Conservation (phyloP, 2,113 vertebrate species). For the Fulica atra region DNA sequence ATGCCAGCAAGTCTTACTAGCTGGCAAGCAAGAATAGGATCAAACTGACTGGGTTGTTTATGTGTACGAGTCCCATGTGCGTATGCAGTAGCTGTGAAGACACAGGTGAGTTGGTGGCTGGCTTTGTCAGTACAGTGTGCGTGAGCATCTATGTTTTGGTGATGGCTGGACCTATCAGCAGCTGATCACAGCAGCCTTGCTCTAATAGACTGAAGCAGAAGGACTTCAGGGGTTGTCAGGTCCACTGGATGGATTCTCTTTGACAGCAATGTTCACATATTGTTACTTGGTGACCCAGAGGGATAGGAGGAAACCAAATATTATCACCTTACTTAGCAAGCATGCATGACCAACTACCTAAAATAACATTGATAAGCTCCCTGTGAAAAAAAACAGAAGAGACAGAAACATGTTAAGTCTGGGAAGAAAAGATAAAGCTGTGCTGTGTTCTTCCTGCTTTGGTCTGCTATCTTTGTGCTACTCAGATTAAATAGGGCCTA, state of each 20-base stretch:
- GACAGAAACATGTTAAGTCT: neutral
- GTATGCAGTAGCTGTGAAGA: neutral
- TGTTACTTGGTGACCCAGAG: neutral
- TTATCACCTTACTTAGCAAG: neutral
- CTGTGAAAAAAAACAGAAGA: neutral
- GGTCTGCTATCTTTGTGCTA: neutral
- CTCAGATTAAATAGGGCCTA: neutral
- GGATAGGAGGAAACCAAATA: neutral
- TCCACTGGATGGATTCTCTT: neutral
- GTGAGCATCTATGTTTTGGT: neutral
- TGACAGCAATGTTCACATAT: neutral
- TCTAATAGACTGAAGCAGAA: neutral
- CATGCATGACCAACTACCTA: neutral
- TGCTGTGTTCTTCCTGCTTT: neutral
- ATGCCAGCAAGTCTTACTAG: neutral
- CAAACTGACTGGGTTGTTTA: neutral
- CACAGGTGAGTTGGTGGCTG: neutral
- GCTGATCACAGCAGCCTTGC: neutral
- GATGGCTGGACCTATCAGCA: neutral
- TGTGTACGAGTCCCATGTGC: rapidly evolving
- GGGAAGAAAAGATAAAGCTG: neutral
- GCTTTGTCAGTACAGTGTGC: neutral
- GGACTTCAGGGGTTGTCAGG: neutral
- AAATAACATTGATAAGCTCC: neutral
- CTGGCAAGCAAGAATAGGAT: neutral